Evolutionary conservation across 2,888 invertebrate species (phyloP), one percentile per base, ranked within the genome.

Genomic region (Anoplius nigerrimus): DNA sequence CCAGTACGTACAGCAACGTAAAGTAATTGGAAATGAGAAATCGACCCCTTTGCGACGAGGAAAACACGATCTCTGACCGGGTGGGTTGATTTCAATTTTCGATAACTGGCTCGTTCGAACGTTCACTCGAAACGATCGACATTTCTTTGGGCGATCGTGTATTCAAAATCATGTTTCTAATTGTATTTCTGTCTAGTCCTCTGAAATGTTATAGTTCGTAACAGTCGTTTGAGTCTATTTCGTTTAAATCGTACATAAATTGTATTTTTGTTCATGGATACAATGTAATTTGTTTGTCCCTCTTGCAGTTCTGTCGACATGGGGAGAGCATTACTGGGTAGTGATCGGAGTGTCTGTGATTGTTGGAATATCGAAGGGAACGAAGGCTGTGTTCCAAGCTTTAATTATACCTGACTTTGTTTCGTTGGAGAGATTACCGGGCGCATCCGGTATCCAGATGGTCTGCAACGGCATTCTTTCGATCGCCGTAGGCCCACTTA

Each of bases 361-460:
- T 60, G 93, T 94, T 84, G 95, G 95, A 16, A 93, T 95, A 89
- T 92, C 94, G 87, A 91, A 95, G 71, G 95, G 95, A 67, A 93
- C 94, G 84, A 94, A 94, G 24, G 90, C 95, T 55, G 94, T 94
- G 80, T 95, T 95, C 89, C 94, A 94, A 84, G 93, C 94, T 20
- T 91, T 95, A 13, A 94, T 94, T 16, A 94, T 95, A 79, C 94
- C 94, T 0, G 94, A 95, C 88, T 93, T 94, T 81, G 93, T 93
- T 74, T 93, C 94, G 0, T 86, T 90, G 74, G 94, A 94, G 84
- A 94, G 93, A 82, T 86, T 95, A 72, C 94, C 94, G 0, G 93
- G 94, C 4, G 94, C 94, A 6, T 94, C 94, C 83, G 94, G 94
- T 16, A 90, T 94, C 83, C 94, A 94, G 82, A 93, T 94, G 92